Evolutionary conservation across 2,888 invertebrate genomes (phyloP).

Genomic region (Unio pictorum): DNA sequence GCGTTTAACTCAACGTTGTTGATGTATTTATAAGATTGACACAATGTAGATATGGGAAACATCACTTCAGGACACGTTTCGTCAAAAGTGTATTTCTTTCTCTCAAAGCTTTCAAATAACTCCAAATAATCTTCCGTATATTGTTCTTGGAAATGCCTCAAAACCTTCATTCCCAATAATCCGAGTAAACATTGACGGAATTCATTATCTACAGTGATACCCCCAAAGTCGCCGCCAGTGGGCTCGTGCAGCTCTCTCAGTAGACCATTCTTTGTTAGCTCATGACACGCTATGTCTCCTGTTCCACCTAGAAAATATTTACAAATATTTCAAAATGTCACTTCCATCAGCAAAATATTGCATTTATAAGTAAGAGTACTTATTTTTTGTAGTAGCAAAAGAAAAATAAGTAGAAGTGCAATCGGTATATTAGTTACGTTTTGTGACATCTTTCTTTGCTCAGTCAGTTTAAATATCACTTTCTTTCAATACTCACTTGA

Average conservation of each 20-base stretch:
- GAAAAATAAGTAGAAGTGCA: too few relatives aligned
- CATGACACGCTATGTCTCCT: slow-evolving; percentile 8
- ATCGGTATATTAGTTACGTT: too few relatives aligned
- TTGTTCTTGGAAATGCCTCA: slow-evolving; percentile 4
- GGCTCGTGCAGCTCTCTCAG: slow-evolving; percentile 4
- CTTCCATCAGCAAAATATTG: too few relatives aligned
- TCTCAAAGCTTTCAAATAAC: slow-evolving; percentile 6
- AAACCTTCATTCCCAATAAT: slow-evolving; percentile 1
- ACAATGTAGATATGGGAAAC: too few relatives aligned
- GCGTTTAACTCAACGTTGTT: too few relatives aligned
- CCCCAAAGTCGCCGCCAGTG: slow-evolving; percentile 8
- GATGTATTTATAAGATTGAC: too few relatives aligned
- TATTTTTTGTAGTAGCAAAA: too few relatives aligned
- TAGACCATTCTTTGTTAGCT: neutral
- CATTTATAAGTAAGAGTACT: too few relatives aligned
- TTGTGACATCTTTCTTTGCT: too few relatives aligned
- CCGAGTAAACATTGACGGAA: slow-evolving; percentile 1
- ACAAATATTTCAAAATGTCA: neutral
- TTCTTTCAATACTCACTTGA: too few relatives aligned
- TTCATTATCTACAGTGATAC: slow-evolving; percentile 3
- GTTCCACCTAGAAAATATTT: slow-evolving; percentile 6
- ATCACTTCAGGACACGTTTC: neutral
- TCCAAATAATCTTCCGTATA: slow-evolving; percentile 2
- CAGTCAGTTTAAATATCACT: too few relatives aligned
- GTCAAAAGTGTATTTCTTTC: slow-evolving; percentile 1